phyloP scores from a whole-genome alignment of 2,113 vertebrate species.

The Cranoglanis bouderius region DNA sequence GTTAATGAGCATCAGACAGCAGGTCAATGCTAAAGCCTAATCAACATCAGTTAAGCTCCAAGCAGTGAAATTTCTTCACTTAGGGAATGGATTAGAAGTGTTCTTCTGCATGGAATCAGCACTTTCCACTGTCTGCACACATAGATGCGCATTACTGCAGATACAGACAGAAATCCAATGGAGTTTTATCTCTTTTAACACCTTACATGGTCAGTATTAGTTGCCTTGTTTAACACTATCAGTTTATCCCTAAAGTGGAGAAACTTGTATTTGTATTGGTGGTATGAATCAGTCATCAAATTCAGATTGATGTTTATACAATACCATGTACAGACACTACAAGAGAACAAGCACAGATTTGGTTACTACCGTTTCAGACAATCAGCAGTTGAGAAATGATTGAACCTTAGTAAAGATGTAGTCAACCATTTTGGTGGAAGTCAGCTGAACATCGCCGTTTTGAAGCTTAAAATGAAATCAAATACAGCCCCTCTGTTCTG shows the following conservation, averaged over 20 bases:
- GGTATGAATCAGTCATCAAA: not conserved
- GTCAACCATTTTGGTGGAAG: not conserved
- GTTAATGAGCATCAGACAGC: conserved; percentile 36
- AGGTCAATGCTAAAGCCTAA: conserved; percentile 38
- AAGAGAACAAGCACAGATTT: too few relatives aligned
- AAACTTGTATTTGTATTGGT: too few relatives aligned
- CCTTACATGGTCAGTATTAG: not conserved
- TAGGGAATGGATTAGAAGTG: conserved; percentile 26
- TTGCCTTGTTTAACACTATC: not conserved
- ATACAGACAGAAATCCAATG: not conserved
- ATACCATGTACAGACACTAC: not conserved
- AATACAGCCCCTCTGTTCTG: not conserved
- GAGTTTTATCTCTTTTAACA: conserved; percentile 9
- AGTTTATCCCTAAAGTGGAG: not conserved
- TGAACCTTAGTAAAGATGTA: not conserved
- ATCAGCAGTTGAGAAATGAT: not conserved
- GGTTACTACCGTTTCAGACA: not conserved
- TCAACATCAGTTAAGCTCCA: conserved; percentile 38
- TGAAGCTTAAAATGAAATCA: not conserved
- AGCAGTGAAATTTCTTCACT: conserved; percentile 22
- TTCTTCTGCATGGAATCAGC: conserved; percentile 4
- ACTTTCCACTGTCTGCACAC: not conserved
- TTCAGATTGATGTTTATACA: not conserved
- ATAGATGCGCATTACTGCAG: not conserved
- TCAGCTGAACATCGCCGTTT: not conserved